Conservation (phyloP, 1,140 invertebrate genomes). For the Formica exsecta region DNA sequence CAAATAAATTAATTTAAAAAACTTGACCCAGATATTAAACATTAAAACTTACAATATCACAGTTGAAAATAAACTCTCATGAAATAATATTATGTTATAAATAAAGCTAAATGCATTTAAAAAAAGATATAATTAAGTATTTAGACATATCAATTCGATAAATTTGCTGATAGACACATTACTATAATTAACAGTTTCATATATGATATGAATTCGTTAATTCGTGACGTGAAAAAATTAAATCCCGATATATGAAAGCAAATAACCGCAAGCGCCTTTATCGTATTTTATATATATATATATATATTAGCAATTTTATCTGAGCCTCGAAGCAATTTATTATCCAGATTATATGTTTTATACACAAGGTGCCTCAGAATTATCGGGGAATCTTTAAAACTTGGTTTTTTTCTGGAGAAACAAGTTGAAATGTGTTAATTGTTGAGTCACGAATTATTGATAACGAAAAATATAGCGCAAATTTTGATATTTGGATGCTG, state of each 20-base stretch:
- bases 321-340: constrained; percentile 56
- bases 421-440: background rate
- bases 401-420: background rate
- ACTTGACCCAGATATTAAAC: background rate
- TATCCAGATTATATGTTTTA: constrained; percentile 2
- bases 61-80: background rate
- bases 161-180: constrained; percentile 13
- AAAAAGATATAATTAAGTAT: background rate
- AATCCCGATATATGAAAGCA: constrained; percentile 29
- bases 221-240: constrained; percentile 56
- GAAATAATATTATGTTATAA: background rate
- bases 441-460: background rate
- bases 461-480: background rate
- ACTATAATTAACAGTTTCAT: background rate
- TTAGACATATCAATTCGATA: background rate
- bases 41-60: background rate
- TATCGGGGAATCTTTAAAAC: background rate
- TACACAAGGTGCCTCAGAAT: background rate
- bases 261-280: constrained; percentile 53
- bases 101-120: too few species aligned
- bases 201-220: constrained; percentile 61
- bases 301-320: constrained; percentile 55
- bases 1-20: background rate
- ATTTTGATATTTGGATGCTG: background rate
- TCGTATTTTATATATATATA: constrained; percentile 67